Base-by-base conservation (phyloP, 2,888 invertebrate genomes). In the Trichopoda pennipes region DNA sequence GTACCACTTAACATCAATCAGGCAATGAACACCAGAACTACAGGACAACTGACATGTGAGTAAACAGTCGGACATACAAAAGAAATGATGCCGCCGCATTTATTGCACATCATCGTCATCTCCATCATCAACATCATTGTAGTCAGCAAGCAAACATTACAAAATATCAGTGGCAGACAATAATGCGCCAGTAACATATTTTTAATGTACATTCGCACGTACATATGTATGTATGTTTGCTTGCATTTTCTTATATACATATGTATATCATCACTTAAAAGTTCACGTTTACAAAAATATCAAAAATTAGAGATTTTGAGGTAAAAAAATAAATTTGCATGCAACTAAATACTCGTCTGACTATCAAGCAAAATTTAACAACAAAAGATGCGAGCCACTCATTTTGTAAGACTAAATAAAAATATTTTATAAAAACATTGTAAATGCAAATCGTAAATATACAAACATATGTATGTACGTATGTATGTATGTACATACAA, bases 1-100 rank as follows among this genome's bases (percentile, higher is more conserved):
- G 80, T 77, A 80, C 82, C 87, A 89, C 89, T 89, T 89, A 88
- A 86, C 88, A 89, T 89, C 89, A 89, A 88, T 89, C 89, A 89
- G 82, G 87, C 86, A 86, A 86, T 86, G 87, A 87, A 87, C 86
- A 86, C 87, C 81, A 86, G 85, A 85, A 84, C 85, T 85, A 87
- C 87, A 86, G 85, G 84, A 82, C 82, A 86, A 89, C 89, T 89
- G 89, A 89, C 89, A 89, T 88, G 88, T 88, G 87, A 89, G 89
- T 84, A 85, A 86, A 85, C 86, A 86, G 85, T 80, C 81, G 69
- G 73, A 79, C 80, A 72, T 80, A 82, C 79, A 82, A 82, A 82
- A 82, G 82, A 76, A 82, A 75, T 79, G 66, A 61, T 81, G 81
- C 78, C 76, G 84, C 79, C 81, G 63, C 78, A 76, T 81, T 70